Percentiles rank a stretch among this genome's conserved stretches.
These are phyloP conservation scores for Pristionchus arcanus DNA, from an alignment of 2,888 invertebrate genomes.

Conservation along the genomic window DNA sequence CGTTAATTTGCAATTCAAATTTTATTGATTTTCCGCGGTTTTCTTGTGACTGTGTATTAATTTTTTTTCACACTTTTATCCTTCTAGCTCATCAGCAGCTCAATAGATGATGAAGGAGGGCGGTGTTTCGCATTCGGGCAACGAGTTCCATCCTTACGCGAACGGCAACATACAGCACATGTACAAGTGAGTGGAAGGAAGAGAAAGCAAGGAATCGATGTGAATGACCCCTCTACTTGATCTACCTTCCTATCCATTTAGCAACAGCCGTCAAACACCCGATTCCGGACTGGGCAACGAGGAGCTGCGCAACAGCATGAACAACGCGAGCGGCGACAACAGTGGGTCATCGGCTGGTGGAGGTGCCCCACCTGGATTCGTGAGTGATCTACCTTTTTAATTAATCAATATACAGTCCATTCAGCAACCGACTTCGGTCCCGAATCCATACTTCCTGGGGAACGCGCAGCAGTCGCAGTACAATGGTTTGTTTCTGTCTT, in stretches of 20 bases:
- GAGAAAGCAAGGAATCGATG: not conserved
- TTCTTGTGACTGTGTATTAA: not conserved
- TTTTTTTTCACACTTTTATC: too few species aligned
- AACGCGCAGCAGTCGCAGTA: slow-evolving; percentile 18
- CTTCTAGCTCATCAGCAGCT: slow-evolving; percentile 29
- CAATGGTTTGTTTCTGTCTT: not conserved
- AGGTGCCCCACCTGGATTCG: slow-evolving; percentile 42
- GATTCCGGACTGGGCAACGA: slow-evolving; percentile 54
- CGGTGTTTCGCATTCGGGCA: not conserved
- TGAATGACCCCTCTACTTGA: not conserved
- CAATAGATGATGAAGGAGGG: slow-evolving; percentile 35
- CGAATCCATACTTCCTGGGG: slow-evolving; percentile 7
- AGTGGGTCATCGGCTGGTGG: slow-evolving; percentile 19
- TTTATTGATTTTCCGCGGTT: slow-evolving; percentile 20
- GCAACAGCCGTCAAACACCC: slow-evolving; percentile 43
- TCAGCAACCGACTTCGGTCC: slow-evolving; percentile 9
- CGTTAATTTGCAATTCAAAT: slow-evolving; percentile 10
- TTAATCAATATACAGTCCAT: not conserved
- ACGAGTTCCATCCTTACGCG: slow-evolving; percentile 45
- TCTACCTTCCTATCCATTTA: slow-evolving; percentile 7
- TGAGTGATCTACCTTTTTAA: not conserved
- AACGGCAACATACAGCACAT: slow-evolving; percentile 31
- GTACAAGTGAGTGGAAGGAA: not conserved
- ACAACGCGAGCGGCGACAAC: slow-evolving; percentile 12
- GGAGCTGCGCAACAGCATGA: slow-evolving; percentile 40